Evolutionary conservation across 2,888 invertebrate species (phyloP).

Genomic region (Orthosia gothica): DNA sequence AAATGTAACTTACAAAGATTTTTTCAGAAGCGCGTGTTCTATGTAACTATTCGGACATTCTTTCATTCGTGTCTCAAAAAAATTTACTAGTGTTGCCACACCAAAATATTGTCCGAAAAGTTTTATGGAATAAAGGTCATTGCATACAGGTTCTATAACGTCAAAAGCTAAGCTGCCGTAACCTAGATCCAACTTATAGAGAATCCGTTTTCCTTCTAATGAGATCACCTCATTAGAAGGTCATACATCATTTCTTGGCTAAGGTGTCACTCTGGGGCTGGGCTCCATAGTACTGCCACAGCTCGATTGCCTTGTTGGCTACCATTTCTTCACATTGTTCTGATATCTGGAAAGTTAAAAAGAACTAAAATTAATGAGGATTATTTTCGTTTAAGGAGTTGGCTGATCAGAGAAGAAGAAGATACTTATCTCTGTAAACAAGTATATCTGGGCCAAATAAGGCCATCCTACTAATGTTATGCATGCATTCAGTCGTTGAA

Average conservation of each 20-base stretch:
- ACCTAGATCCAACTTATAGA: slow-evolving; percentile 32
- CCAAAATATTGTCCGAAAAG: neutral
- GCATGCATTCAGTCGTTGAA: too few species aligned
- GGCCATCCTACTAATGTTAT: too few species aligned
- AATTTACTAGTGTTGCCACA: slow-evolving; percentile 15
- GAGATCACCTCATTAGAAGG: slow-evolving; percentile 89
- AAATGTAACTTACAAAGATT: neutral
- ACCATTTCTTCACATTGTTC: slow-evolving; percentile 96
- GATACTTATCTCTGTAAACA: too few species aligned
- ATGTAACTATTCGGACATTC: neutral
- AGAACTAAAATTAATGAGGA: neutral
- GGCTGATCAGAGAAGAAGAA: too few species aligned
- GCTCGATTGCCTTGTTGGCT: slow-evolving; percentile 96
- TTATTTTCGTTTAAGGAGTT: too few species aligned
- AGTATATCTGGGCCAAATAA: too few species aligned
- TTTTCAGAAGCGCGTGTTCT: neutral
- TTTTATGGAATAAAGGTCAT: slow-evolving; percentile 7
- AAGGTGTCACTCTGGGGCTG: slow-evolving; percentile 87
- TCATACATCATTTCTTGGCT: slow-evolving; percentile 91
- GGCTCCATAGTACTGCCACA: slow-evolving; percentile 96
- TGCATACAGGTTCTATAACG: slow-evolving; percentile 36
- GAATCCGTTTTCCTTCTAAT: slow-evolving; percentile 85
- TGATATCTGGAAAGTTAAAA: slow-evolving; percentile 91
- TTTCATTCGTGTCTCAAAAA: neutral
- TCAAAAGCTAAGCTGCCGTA: slow-evolving; percentile 50